These are phyloP conservation scores for Mylabris phalerata DNA, from an alignment of 1,140 invertebrate species.

Conservation along the genomic window DNA sequence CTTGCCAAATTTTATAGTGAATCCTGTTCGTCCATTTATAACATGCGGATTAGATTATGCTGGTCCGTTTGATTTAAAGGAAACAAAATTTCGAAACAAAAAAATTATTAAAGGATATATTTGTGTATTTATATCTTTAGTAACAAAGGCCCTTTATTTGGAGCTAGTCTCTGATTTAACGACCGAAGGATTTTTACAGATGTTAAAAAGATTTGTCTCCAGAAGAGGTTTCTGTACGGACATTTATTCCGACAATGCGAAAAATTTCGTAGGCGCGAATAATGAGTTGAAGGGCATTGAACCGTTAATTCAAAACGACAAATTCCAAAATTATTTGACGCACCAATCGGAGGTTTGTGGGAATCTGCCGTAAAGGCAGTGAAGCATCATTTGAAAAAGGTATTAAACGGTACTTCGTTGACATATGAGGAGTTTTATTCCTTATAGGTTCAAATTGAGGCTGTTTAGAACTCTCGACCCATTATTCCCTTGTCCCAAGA, in stretches of 20 bases:
- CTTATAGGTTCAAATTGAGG: conserved; percentile 27
- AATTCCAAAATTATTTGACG: no score
- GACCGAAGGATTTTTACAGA: conserved; percentile 30
- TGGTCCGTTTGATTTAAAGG: conserved; percentile 29
- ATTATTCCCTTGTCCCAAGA: conserved; percentile 25
- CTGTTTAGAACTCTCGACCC: conserved; percentile 34
- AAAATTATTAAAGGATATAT: conserved; percentile 34
- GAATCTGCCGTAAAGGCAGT: conserved; percentile 25
- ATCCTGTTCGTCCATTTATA: conserved; percentile 23
- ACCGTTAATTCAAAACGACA: no score
- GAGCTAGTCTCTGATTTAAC: conserved; percentile 24
- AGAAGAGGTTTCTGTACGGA: conserved; percentile 30
- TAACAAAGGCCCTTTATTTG: conserved; percentile 31
- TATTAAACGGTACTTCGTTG: conserved; percentile 20
- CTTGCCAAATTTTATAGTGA: conserved; percentile 31
- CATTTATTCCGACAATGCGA: conserved; percentile 21
- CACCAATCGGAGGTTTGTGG: conserved; percentile 43
- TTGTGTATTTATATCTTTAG: conserved; percentile 38
- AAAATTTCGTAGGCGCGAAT: neutral
- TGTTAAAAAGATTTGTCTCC: conserved; percentile 37
- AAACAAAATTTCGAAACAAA: neutral
- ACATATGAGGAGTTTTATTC: conserved; percentile 32
- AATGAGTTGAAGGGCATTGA: neutral
- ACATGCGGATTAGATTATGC: conserved; percentile 35
- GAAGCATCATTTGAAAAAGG: conserved; percentile 19